These are phyloP conservation scores for Tuberolachnus salignus DNA, from an alignment of 2,888 invertebrate species.

Conservation along the genomic window DNA sequence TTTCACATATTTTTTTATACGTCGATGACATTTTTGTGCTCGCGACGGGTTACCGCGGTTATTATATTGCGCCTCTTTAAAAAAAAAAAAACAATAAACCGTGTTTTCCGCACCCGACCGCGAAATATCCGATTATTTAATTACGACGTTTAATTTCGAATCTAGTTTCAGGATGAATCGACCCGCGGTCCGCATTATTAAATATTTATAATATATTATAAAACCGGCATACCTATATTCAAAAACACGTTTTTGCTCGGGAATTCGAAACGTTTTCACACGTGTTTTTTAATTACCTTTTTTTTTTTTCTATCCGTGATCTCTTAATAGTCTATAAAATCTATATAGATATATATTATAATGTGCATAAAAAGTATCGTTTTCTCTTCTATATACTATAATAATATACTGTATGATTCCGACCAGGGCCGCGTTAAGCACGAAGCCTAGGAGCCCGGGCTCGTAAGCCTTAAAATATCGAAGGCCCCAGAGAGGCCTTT, in stretches of 20 bases:
- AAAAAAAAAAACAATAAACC: too few relatives aligned
- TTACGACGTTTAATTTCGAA: conserved; percentile 17
- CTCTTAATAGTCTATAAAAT: conserved; percentile 4
- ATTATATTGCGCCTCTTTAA: too few relatives aligned
- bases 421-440: too few relatives aligned
- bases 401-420: background rate
- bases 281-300: conserved; percentile 26
- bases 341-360: background rate
- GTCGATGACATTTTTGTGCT: too few relatives aligned
- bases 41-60: too few relatives aligned
- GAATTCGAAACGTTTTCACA: conserved; percentile 30
- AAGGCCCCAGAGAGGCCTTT: background rate
- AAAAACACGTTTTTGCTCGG: conserved; percentile 32
- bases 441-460: too few relatives aligned
- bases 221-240: conserved; percentile 28
- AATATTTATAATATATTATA: background rate
- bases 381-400: background rate
- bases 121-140: conserved; percentile 15
- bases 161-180: conserved; percentile 21
- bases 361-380: background rate
- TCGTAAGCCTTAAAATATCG: background rate
- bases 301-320: conserved; percentile 6
- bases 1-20: too few relatives aligned
- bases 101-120: too few relatives aligned
- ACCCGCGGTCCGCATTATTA: conserved; percentile 24